Evolutionary conservation across 2,797 vertebrate species (phyloP).

Genomic region (Eurystomus glaucurus): DNA sequence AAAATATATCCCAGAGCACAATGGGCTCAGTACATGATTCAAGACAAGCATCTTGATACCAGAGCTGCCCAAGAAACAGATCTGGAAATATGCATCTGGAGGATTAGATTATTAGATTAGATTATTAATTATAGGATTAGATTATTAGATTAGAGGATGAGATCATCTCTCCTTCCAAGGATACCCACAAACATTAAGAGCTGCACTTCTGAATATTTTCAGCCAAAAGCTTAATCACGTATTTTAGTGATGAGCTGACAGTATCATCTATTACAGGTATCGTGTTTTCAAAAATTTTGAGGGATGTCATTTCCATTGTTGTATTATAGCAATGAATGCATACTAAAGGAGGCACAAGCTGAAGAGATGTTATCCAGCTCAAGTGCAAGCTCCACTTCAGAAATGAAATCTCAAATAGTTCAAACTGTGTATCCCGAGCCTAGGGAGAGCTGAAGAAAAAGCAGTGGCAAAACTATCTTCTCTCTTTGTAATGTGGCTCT

Average conservation of each 20-base stretch:
- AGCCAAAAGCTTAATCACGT: neutral
- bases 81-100: neutral
- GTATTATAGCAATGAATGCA: neutral
- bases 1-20: neutral
- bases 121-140: too few species aligned
- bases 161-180: neutral
- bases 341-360: neutral
- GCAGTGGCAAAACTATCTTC: neutral
- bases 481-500: neutral
- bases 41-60: neutral
- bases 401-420: neutral
- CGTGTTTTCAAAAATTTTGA: neutral
- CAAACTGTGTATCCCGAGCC: neutral
- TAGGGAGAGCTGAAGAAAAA: neutral
- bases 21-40: neutral
- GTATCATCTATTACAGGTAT: neutral
- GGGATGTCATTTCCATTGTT: neutral
- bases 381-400: neutral
- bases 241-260: neutral
- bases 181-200: neutral
- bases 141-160: too few species aligned
- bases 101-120: neutral
- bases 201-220: neutral
- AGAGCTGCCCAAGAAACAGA: neutral
- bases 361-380: neutral